Base-by-base conservation (phyloP, 2,113 vertebrate genomes). In the Ophthalmotilapia sp. region DNA sequence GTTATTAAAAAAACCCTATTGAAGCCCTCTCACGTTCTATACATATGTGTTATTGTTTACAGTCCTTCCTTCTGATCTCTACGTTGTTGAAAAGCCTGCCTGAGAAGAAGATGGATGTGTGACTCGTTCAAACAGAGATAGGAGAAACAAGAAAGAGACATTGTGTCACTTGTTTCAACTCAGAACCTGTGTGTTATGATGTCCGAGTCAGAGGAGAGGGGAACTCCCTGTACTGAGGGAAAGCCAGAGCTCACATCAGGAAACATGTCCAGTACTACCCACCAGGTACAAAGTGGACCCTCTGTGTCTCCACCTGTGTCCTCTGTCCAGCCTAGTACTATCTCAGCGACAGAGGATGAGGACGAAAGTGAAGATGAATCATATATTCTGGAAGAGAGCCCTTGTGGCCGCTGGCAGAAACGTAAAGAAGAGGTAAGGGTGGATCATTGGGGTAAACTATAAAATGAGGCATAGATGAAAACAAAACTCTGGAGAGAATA, bases 291-390 rank as follows among this genome's bases (percentile, higher is more conserved):
- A 90, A 86, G 96, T 95, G 51, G 97, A 89, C 95, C 97, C 2
- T 97, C 97, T 0, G 94, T 97, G 86, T 97, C 98, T 14, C 96
- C 97, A 19, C 96, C 98, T 1, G 96, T 96, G 90, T 4, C 96
- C 96, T 96, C 97, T 33, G 94, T 96, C 1, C 96, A 96, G 73
- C 91, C 95, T 79, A 94, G 96, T 5, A 85, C 95, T 11, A 90
- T 94, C 12, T 91, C 95, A 83, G 97, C 97, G 53, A 96, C 94
- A 0, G 98, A 98, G 83, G 98, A 98, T 86, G 98, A 99, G 89
- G 98, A 99, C 91, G 98, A 99, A 94, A 99, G 98, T 33, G 98
- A 99, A 91, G 98, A 99, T 88, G 98, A 99, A 87, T 98, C 97
- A 1, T 98, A 99, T 79, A 99, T 99, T 84, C 94, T 99, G 89